Conservation (phyloP, 2,888 invertebrate species). For the Hanleya hanleyi region DNA sequence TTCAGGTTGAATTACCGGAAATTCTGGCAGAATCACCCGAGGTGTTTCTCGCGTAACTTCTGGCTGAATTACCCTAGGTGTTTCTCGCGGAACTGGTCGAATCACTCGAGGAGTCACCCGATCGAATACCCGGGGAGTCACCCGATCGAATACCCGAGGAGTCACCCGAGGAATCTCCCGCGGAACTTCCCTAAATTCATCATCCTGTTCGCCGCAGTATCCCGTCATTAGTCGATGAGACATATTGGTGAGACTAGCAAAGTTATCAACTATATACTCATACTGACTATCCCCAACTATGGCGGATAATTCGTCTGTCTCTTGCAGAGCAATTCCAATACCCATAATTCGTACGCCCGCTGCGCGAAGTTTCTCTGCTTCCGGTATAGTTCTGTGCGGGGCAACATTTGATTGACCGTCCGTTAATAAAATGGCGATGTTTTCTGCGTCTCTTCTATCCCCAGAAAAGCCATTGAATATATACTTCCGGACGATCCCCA, state of each 20-base stretch:
- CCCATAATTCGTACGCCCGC: conserved; percentile 57
- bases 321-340: conserved; percentile 54
- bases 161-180: too few relatives aligned
- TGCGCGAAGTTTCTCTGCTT: conserved; percentile 52
- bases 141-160: too few relatives aligned
- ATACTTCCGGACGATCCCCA: conserved; percentile 41
- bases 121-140: too few relatives aligned
- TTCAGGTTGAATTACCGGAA: too few relatives aligned
- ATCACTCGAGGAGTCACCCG: too few relatives aligned
- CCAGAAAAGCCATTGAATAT: neutral
- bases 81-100: too few relatives aligned
- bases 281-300: neutral
- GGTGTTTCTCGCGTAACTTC: too few relatives aligned
- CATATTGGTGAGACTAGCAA: neutral
- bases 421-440: conserved; percentile 43
- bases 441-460: neutral
- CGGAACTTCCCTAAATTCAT: too few relatives aligned
- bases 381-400: conserved; percentile 53
- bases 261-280: neutral
- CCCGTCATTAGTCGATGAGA: too few relatives aligned
- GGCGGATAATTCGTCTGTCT: conserved; percentile 41
- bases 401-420: conserved; percentile 65
- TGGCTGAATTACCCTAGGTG: too few relatives aligned
- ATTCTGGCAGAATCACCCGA: too few relatives aligned
- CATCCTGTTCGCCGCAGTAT: too few relatives aligned